These are phyloP conservation scores for Microctonus hyperodae DNA, from an alignment of 2,888 invertebrate species.

Conservation along the genomic window DNA sequence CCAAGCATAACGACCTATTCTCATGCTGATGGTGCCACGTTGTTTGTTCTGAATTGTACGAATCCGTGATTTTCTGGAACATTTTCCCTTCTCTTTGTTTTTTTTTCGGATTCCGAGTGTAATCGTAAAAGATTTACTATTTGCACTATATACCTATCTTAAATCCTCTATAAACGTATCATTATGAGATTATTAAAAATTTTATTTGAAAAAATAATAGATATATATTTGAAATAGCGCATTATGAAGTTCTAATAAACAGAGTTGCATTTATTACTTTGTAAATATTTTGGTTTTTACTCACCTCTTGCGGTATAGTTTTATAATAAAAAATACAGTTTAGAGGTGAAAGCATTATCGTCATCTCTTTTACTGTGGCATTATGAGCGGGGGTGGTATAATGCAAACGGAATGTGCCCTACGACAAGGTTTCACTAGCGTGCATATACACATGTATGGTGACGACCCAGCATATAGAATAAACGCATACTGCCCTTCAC, in stretches of 20 bases:
- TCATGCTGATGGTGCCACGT: conserved; percentile 35
- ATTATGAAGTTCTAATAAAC: background rate
- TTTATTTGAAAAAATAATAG: too few relatives aligned
- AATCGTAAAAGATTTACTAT: too few relatives aligned
- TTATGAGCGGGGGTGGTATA: conserved; percentile 44
- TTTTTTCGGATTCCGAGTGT: too few relatives aligned
- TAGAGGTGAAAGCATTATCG: conserved; percentile 43
- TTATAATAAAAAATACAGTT: conserved; percentile 28
- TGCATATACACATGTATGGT: background rate
- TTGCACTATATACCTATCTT: too few relatives aligned
- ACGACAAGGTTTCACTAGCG: conserved; percentile 35
- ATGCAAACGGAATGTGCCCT: conserved; percentile 43
- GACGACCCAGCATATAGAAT: conserved; percentile 1
- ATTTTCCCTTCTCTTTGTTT: conserved; percentile 26
- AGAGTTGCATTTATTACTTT: background rate
- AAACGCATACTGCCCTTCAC: conserved; percentile 25
- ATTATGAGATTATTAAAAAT: conserved; percentile 8
- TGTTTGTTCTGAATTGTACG: conserved; percentile 47
- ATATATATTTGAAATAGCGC: too few relatives aligned
- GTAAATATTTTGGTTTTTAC: conserved; percentile 30
- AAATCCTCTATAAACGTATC: background rate
- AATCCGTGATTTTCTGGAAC: conserved; percentile 50
- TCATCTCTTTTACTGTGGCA: conserved; percentile 44
- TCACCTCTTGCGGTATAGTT: conserved; percentile 30
- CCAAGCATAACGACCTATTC: conserved; percentile 58